Base-by-base conservation (phyloP, 2,888 invertebrate genomes). In the Neoscelio sp. region DNA sequence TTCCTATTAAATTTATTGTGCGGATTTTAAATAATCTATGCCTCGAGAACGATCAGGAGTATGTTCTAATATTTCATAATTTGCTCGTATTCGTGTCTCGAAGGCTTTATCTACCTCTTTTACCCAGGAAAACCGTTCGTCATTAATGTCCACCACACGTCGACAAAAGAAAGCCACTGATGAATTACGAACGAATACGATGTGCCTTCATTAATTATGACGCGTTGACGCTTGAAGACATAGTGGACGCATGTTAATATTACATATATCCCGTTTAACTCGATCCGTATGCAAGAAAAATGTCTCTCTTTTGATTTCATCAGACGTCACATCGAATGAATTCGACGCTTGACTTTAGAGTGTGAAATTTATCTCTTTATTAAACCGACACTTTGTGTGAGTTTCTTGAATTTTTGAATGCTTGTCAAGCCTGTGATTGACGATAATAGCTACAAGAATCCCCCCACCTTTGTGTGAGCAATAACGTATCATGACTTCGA, bases 11-110 rank as follows among this genome's bases (percentile, higher is more conserved):
- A n/a, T n/a, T n/a, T n/a, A n/a, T n/a, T n/a, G n/a, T n/a, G n/a
- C n/a, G n/a, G n/a, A n/a, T n/a, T n/a, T n/a, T n/a, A 26, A 26
- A 26, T 3, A 26, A 5, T 26, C 26, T 5, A 5, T 7, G 54
- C 46, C 54, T 6, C 33, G 54, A 7, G 60, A 44, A 33, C 81
- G 78, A 77, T 83, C 87, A 86, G 87, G 87, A 86, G 86, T 80
- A 82, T 83, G 83, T 84, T 79, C 78, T 82, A 82, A 83, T 82
- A 79, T 81, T 68, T 67, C 73, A 78, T 80, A 80, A 83, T 82
- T 80, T 70, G 67, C 44, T 52, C 74, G 67, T 82, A 78, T 80
- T 80, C 42, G 65, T 60, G 58, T 64, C 73, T 80, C 62, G 60
- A 76, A 77, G 74, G 82, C 28, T 54, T 84, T 84, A 84, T 85